Evolutionary conservation across 2,888 invertebrate genomes (phyloP).

Genomic region (Xanthia togata): DNA sequence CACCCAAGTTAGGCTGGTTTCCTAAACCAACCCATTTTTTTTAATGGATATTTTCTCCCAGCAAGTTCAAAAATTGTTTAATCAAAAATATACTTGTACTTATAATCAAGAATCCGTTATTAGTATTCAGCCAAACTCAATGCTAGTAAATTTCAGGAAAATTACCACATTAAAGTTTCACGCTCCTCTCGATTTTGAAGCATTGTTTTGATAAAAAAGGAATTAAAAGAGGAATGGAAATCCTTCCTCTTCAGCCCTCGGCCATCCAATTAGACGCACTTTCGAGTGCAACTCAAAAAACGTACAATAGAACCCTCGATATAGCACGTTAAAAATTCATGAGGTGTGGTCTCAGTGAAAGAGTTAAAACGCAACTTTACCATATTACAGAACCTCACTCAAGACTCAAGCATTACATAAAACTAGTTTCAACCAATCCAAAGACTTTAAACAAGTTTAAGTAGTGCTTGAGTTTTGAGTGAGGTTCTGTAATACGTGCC

Average conservation of each 20-base stretch:
- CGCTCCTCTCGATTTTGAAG: constrained; percentile 44
- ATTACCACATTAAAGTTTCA: constrained; percentile 48
- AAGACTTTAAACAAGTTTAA: too few relatives aligned
- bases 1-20: background rate
- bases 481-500: too few relatives aligned
- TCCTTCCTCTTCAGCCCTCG: constrained; percentile 75
- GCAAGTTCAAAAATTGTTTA: too few relatives aligned
- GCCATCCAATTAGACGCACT: constrained; percentile 85
- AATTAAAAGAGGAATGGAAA: constrained; percentile 70
- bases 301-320: constrained; percentile 83
- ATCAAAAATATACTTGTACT: background rate
- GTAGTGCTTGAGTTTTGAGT: too few relatives aligned
- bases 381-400: too few relatives aligned
- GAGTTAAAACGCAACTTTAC: constrained; percentile 47
- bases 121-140: constrained; percentile 14
- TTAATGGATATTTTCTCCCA: background rate
- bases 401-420: too few relatives aligned
- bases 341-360: constrained; percentile 63
- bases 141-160: constrained; percentile 41
- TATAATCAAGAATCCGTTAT: constrained; percentile 4
- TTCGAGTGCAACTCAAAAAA: constrained; percentile 80
- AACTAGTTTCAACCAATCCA: too few relatives aligned
- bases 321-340: constrained; percentile 83
- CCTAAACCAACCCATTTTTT: background rate
- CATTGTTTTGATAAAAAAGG: constrained; percentile 65